These are phyloP conservation scores for Neodon shergylaensis DNA, from an alignment of 2,113 vertebrate species.

Conservation along the genomic window DNA sequence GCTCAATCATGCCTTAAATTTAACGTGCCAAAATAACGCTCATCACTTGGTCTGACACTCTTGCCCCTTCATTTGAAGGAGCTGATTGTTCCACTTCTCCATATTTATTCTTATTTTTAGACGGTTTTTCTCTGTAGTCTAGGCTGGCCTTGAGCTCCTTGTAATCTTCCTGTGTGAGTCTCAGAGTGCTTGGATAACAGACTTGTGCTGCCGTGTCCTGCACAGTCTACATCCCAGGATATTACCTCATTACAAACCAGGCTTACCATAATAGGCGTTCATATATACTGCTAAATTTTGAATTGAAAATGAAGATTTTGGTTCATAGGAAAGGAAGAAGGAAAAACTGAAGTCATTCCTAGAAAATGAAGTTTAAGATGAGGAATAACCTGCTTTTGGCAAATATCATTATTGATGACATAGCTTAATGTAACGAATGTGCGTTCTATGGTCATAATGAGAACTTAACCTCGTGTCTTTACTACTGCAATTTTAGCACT, in stretches of 20 bases:
- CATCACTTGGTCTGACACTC: background rate
- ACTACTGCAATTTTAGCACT: background rate
- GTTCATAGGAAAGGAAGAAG: conserved; percentile 35
- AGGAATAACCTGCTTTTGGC: conserved; percentile 21
- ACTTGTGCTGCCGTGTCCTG: background rate
- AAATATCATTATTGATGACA: conserved; percentile 16
- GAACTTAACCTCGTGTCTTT: conserved; percentile 10
- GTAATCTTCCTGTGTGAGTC: background rate
- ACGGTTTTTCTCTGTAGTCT: background rate
- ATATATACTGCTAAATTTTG: conserved; percentile 10
- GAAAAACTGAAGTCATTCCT: background rate
- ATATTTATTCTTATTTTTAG: background rate
- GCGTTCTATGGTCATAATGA: conserved; percentile 13
- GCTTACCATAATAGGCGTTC: background rate
- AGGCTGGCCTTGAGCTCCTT: background rate
- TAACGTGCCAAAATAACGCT: background rate
- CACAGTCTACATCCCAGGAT: background rate
- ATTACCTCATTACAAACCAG: background rate
- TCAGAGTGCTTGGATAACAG: background rate
- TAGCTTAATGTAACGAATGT: conserved; percentile 27
- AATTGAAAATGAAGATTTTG: conserved; percentile 46
- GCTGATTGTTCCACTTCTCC: background rate
- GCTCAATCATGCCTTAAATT: background rate
- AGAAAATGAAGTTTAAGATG: conserved; percentile 40
- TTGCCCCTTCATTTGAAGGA: background rate